Conservation (phyloP, 2,797 vertebrate species). For the Lagodon rhomboides region DNA sequence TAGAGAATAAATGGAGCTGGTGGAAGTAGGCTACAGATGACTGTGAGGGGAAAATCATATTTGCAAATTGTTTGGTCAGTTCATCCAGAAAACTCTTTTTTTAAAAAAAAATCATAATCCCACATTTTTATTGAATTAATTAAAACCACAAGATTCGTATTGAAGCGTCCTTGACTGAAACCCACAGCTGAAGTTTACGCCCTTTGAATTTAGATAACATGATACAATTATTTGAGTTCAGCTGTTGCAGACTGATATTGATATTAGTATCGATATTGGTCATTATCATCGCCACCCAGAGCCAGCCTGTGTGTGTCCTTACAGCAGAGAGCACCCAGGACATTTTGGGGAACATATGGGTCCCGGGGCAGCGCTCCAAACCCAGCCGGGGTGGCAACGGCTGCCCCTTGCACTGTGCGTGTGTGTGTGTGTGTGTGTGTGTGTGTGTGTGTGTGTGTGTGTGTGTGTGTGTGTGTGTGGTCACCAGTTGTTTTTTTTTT, state of each 20-base stretch:
- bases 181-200: not conserved
- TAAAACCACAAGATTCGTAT: not conserved
- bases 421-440: constrained; percentile 42
- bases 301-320: constrained; percentile 50
- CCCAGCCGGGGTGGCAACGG: constrained; percentile 74
- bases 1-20: not conserved
- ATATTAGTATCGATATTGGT: constrained; percentile 27
- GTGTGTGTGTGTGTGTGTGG: not conserved
- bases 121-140: not conserved
- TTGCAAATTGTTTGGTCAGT: not conserved
- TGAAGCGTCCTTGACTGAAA: not conserved
- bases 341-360: constrained; percentile 84
- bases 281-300: constrained; percentile 35
- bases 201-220: not conserved
- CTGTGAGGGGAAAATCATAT: too few species aligned
- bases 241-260: not conserved
- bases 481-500: not conserved
- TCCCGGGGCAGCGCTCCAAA: constrained; percentile 82
- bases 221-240: not conserved
- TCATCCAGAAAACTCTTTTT: not conserved
- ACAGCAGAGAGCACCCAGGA: constrained; percentile 72
- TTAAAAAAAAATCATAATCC: not conserved
- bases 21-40: not conserved
- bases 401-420: constrained; percentile 58
- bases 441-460: constrained; percentile 18